Base-by-base conservation (phyloP, 2,797 vertebrate species). In the Bufotes viridis region DNA sequence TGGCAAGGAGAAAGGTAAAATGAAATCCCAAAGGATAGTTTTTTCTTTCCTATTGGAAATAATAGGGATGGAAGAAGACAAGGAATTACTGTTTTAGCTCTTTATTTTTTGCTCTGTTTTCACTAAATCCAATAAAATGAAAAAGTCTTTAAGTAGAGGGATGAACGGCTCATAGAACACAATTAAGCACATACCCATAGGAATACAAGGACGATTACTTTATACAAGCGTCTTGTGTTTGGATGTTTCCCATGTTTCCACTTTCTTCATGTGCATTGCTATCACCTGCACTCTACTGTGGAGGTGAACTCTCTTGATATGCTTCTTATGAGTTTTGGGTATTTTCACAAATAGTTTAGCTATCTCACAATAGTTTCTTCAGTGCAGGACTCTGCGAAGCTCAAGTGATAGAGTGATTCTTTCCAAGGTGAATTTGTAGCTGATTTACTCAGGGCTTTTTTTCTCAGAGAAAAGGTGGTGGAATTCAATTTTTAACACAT, bases 181-280 rank as follows among this genome's bases (percentile, higher is more conserved):
- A 49, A 72, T 26, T 72, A 34, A 34, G 26, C 26, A 18, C 29
- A 29, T 70, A 34, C 69, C 69, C 29, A 17, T 70, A 49, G 70
- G 70, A 20, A 74, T 49, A 20, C 70, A 74, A 42, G 70, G 70
- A 34, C 18, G 8, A 74, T 74, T 74, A 42, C 70, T 74, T 74
- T 74, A 42, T 74, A 74, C 70, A 74, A 74, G 70, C 34, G 49
- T 74, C 29, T 42, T 70, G 69, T 34, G 26, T 70, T 5, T 69
- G 29, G 17, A 42, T 74, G 69, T 34, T 34, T 70, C 69, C 69
- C 69, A 74, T 74, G 70, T 49, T 74, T 74, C 70, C 49, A 74
- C 34, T 49, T 74, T 18, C 69, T 74, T 74, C 70, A 20, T 42
- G 34, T 34, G 29, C 34, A 49, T 20, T 74, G 70, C 70, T 15